Base-by-base conservation (phyloP, 2,888 invertebrate species). In the Koerneria pararmatus region DNA sequence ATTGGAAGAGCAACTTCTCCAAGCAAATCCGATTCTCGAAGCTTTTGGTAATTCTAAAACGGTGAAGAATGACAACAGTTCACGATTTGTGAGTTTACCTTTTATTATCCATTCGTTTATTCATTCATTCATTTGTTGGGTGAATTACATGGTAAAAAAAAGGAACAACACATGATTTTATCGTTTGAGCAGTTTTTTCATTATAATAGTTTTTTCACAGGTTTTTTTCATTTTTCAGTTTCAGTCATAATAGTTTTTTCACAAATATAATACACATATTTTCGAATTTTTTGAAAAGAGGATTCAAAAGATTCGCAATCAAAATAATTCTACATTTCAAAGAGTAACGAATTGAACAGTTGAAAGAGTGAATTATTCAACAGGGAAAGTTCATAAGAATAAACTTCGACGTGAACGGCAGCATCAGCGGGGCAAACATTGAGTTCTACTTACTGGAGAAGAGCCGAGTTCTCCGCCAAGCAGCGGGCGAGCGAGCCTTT, bases 31-130 rank as follows among this genome's bases (percentile, higher is more conserved):
- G 11, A 98, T 99, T 84, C 87, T 99, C 76, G 98, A 99, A 88
- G 97, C 98, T 58, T 99, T 99, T 85, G 98, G 98, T 83, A 99
- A 99, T 87, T 97, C 97, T 69, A 99, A 99, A 86, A 99, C 98
- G 61, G 95, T 98, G 80, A 98, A 98, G 86, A 99, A 99, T 88
- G 98, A 99, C 88, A 99, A 99, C 86, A 98, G 97, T 51, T 98
- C 98, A 62, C 89, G 98, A 89, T 99, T 98, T 86, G 97, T 98
- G 89, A 93, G 95, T 91, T 65, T 34, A 3, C 46, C 8, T 31
- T 5, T 0, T 31, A n/a, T n/a, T n/a, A n/a, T n/a, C n/a, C n/a
- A n/a, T n/a, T n/a, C n/a, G n/a, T n/a, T n/a, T n/a, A n/a, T n/a
- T n/a, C n/a, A n/a, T n/a, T n/a, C n/a, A n/a, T n/a, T n/a, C n/a